Evolutionary conservation across 2,888 invertebrate species (phyloP), one percentile per base, ranked within the genome.

Genomic region (Merodon equestris): DNA sequence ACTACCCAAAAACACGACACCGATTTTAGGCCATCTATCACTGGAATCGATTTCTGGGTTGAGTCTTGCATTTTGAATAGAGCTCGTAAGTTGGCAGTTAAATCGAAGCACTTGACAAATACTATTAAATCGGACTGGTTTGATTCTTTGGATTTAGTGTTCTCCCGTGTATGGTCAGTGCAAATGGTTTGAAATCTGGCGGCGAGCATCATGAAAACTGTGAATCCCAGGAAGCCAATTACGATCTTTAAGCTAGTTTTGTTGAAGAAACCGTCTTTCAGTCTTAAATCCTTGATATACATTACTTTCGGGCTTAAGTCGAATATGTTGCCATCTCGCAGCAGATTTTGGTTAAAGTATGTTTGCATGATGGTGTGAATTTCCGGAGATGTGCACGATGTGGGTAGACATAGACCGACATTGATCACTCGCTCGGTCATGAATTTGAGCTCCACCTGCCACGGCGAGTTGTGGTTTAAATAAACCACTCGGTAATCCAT

Each of bases 361-460:
- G 84, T 84, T 13, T 84, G 83, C 1, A 89, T 87, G 15, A 89
- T 83, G 14, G 85, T 83, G 63, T 85, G 84, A 9, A 90, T 84
- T 67, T 91, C 89, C 1, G 68, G 48, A 0, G 86, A 86, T 0
- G 85, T 83, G 75, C 91, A 91, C 0, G 89, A 86, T 0, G 87
- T 86, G 0, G 91, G 91, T 54, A 91, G 82, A 68, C 91, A 91
- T 1, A 91, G 84, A 0, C 91, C 91, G 12, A 91, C 85, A 54
- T 90, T 89, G 4, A 91, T 87, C 9, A 90, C 84, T 83, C 90
- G 88, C 83, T 88, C 88, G 10, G 88, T 86, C 86, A 88, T 86
- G 51, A 88, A 83, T 61, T 89, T 88, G n/a, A 88, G 87, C 81
- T 89, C 88, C 67, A 89, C 85, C 82, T 90, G 89, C 88, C 89